Evolutionary conservation across 1,140 invertebrate genomes (phyloP).

Genomic region (Euborellia annulipes): DNA sequence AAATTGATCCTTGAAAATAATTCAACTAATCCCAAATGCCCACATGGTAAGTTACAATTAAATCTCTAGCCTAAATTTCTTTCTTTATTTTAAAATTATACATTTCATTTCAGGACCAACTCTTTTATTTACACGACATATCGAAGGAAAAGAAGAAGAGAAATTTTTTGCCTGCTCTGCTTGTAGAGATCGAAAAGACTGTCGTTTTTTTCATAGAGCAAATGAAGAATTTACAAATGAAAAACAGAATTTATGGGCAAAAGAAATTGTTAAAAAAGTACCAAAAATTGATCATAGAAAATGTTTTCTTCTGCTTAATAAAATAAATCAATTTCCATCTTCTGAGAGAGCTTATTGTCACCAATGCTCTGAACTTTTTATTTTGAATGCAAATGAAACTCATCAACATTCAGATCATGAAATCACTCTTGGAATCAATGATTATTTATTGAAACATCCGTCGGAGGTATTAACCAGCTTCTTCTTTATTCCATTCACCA

Average conservation of each 20-base stretch:
- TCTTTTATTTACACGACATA: constrained; percentile 45
- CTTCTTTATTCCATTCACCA: no score
- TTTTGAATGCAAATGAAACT: constrained; percentile 26
- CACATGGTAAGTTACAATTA: no score
- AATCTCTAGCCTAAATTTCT: no score
- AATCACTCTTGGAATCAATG: constrained; percentile 26
- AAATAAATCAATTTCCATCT: constrained; percentile 20
- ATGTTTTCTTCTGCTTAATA: constrained; percentile 31
- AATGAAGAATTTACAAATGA: constrained; percentile 29
- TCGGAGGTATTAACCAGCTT: no score
- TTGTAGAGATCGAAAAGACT: constrained; percentile 56
- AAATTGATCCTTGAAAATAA: no score
- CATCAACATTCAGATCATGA: constrained; percentile 33
- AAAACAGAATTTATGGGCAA: constrained; percentile 31
- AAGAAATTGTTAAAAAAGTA: constrained; percentile 30
- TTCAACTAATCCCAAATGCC: no score
- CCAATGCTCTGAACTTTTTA: constrained; percentile 40
- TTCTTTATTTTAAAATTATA: no score
- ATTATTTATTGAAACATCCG: constrained; percentile 35
- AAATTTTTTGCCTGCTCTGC: constrained; percentile 65
- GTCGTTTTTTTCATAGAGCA: constrained; percentile 44
- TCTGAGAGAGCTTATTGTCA: constrained; percentile 35
- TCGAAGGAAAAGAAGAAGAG: constrained; percentile 21
- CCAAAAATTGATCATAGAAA: constrained; percentile 32
- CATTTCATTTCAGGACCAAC: constrained; percentile 39